A percentile compares a stretch with the other conserved stretches of the same genome.
These are phyloP conservation scores for Leucophenga maculata DNA, from an alignment of 2,888 invertebrate genomes.

Conservation along the genomic window DNA sequence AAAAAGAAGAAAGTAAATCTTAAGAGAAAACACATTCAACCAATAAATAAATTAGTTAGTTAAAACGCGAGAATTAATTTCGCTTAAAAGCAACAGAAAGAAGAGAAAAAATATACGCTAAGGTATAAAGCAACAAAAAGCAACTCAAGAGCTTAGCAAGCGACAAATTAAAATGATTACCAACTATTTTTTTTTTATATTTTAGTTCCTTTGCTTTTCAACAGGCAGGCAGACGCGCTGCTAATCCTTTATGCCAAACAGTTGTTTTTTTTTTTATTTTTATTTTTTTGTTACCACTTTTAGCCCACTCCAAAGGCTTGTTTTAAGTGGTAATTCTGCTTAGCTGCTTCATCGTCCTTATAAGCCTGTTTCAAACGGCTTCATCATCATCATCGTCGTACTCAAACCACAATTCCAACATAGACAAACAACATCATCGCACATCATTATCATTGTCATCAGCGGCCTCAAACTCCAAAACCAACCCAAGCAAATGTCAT, in stretches of 20 bases:
- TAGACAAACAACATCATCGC: conserved; percentile 57
- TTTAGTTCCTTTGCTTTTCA: neutral
- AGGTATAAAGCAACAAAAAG: no score
- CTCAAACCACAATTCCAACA: neutral
- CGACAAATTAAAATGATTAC: conserved; percentile 20
- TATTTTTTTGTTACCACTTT: neutral
- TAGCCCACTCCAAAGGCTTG: neutral
- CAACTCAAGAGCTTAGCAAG: neutral
- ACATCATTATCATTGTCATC: conserved; percentile 63
- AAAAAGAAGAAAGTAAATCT: neutral
- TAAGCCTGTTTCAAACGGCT: neutral
- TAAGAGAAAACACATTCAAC: no score
- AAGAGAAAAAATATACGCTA: no score
- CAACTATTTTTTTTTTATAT: conserved; percentile 2
- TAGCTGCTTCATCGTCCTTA: conserved; percentile 7
- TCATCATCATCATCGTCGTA: neutral
- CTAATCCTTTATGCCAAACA: conserved; percentile 16
- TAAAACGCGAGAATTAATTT: no score
- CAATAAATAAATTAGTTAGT: no score
- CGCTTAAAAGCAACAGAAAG: no score
- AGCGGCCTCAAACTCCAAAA: neutral
- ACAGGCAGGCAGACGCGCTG: neutral
- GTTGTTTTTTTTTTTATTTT: neutral
- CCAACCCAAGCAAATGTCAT: conserved; percentile 42
- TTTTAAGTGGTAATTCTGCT: neutral